Evolutionary conservation across 2,797 vertebrate genomes (phyloP).

Genomic region (Esox lucius): DNA sequence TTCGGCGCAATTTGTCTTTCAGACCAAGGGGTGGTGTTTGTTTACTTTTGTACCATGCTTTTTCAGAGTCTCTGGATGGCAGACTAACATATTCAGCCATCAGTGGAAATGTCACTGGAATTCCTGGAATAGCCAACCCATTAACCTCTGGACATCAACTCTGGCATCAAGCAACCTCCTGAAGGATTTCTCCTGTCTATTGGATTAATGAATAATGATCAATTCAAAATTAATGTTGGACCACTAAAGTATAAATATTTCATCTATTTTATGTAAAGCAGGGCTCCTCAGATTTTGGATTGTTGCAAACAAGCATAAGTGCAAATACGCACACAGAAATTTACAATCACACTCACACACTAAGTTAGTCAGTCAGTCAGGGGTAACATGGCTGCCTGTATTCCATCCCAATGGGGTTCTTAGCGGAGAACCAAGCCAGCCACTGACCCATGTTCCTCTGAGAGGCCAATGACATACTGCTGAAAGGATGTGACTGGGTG

Average conservation of each 20-base stretch:
- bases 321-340: not conserved
- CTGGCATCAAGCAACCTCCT: conserved; percentile 1
- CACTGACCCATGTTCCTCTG: not conserved
- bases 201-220: conserved; percentile 38
- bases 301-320: not conserved
- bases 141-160: not conserved
- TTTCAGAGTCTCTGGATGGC: not conserved
- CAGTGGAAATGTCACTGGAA: not conserved
- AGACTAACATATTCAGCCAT: not conserved
- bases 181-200: not conserved
- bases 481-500: not conserved
- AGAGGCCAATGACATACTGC: not conserved
- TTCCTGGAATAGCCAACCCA: not conserved
- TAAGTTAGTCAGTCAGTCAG: not conserved
- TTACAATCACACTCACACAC: not conserved
- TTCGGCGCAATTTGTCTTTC: conserved; percentile 10
- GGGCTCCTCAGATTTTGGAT: not conserved
- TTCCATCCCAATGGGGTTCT: not conserved
- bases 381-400: not conserved
- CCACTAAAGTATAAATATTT: not conserved
- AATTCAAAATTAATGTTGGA: not conserved
- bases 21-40: not conserved
- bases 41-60: not conserved
- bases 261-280: not conserved
- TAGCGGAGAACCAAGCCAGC: not conserved